Conservation (phyloP, 1,140 invertebrate species). For the Trichogramma pretiosum region DNA sequence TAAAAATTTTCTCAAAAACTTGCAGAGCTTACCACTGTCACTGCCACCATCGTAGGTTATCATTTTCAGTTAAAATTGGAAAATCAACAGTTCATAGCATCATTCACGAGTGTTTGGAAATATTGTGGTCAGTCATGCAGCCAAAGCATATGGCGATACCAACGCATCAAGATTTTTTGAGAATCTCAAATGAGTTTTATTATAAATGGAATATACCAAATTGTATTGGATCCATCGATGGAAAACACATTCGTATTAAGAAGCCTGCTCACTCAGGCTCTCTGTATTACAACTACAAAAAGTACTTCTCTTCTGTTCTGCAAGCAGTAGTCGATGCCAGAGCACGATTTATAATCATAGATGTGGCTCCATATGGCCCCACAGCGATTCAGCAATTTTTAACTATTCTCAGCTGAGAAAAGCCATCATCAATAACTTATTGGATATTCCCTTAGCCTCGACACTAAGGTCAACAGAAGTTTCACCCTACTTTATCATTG, state of each 20-base stretch:
- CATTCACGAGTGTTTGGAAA: background rate
- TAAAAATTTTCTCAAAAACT: no score
- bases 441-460: background rate
- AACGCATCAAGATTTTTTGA: background rate
- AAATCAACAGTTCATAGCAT: background rate
- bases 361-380: conserved; percentile 40
- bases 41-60: no score
- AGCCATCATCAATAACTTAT: background rate
- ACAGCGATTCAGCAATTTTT: conserved; percentile 30
- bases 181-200: background rate
- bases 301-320: conserved; percentile 40
- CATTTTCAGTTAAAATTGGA: conserved; percentile 2
- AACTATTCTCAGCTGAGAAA: background rate
- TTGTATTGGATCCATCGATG: conserved; percentile 34
- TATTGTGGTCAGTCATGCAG: background rate
- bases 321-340: conserved; percentile 43
- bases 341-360: conserved; percentile 40
- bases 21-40: no score
- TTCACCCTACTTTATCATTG: conserved; percentile 1
- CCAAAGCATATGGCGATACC: background rate
- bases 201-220: conserved; percentile 21
- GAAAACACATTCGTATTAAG: conserved; percentile 36
- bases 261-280: conserved; percentile 33
- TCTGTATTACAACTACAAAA: conserved; percentile 41
- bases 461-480: background rate